A percentile compares a stretch with the other conserved stretches of the same genome.
These are phyloP conservation scores for Falco naumanni DNA, from an alignment of 2,797 vertebrate genomes.

Conservation along the genomic window DNA sequence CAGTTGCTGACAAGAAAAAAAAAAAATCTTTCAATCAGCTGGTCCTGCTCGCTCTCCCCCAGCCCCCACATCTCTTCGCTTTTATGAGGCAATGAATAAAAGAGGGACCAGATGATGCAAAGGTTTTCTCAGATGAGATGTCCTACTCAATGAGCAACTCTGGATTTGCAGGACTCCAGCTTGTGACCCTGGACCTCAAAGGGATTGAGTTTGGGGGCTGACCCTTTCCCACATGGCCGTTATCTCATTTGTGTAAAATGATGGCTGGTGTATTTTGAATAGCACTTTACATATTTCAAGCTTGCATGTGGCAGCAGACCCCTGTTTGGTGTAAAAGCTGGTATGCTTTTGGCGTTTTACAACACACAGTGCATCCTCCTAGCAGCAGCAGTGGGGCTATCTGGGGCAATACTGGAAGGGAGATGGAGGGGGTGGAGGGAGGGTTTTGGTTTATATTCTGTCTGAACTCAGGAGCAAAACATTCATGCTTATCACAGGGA, in stretches of 20 bases:
- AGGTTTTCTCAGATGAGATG: slow-evolving; percentile 2
- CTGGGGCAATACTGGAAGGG: not conserved
- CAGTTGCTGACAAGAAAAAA: slow-evolving; percentile 19
- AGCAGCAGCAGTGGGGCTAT: not conserved
- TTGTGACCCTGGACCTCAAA: not conserved
- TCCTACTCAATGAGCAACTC: not conserved
- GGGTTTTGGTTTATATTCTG: not conserved
- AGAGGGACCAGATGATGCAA: not conserved
- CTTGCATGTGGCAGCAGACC: not conserved
- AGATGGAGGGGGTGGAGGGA: not conserved
- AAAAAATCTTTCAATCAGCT: slow-evolving; percentile 36
- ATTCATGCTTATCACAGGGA: not conserved
- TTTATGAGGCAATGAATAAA: slow-evolving; percentile 54
- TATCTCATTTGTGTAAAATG: not conserved
- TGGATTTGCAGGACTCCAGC: accelerated
- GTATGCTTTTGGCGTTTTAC: accelerated
- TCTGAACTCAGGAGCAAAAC: not conserved
- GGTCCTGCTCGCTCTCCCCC: not conserved
- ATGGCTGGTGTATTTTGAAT: not conserved
- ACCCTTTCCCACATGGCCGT: not conserved
- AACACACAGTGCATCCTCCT: not conserved
- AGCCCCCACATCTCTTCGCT: not conserved
- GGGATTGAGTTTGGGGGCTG: not conserved
- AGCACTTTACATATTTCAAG: not conserved
- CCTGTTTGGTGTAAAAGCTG: not conserved